Conservation (phyloP, 2,888 invertebrate genomes). For the Lasioglossum marginatum region DNA sequence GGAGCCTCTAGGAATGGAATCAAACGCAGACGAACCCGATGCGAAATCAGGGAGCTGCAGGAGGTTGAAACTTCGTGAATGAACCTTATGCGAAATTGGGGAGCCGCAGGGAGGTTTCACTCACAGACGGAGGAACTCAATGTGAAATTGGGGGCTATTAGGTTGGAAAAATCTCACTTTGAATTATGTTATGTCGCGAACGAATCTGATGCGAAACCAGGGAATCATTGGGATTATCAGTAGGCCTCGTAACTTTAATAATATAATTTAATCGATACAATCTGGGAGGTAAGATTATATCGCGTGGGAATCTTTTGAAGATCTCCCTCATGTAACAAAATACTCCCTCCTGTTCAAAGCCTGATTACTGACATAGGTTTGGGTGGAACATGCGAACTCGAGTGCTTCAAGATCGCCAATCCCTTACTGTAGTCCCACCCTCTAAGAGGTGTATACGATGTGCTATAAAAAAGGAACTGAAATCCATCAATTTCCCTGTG, state of each 20-base stretch:
- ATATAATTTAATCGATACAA: background rate
- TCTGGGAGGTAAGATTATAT: background rate
- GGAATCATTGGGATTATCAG: background rate
- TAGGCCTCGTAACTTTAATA: background rate
- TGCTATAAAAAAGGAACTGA: background rate
- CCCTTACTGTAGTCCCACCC: background rate
- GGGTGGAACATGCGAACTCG: background rate
- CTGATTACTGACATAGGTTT: background rate
- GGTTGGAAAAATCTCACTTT: too few relatives aligned
- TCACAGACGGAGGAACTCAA: too few relatives aligned
- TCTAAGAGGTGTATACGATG: background rate
- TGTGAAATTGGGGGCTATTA: too few relatives aligned
- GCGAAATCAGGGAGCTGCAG: too few relatives aligned
- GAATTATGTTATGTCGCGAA: too few relatives aligned
- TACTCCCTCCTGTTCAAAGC: background rate
- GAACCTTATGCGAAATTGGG: background rate
- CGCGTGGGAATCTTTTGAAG: background rate
- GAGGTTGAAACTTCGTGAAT: too few relatives aligned
- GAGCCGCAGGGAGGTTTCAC: too few relatives aligned
- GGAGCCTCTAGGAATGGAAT: background rate
- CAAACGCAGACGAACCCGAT: background rate
- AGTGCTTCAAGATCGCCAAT: too few relatives aligned
- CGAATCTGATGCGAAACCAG: too few relatives aligned
- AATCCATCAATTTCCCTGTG: background rate
- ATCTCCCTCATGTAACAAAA: background rate